phyloP scores from a whole-genome alignment of 2,113 vertebrate species.

The Urocynchramus pylzowi region DNA sequence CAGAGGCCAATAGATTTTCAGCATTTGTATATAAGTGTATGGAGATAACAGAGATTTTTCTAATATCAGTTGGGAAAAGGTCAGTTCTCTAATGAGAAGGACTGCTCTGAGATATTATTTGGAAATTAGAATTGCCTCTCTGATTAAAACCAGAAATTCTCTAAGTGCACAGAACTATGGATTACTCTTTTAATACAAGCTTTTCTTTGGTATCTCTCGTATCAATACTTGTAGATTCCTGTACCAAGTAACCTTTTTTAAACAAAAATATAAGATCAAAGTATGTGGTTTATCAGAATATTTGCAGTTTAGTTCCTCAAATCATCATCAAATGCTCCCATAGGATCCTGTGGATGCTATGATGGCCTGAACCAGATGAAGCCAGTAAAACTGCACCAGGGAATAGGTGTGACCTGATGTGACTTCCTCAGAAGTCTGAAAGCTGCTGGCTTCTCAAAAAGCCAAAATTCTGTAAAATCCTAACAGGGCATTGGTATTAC shows the following conservation, averaged over 20 bases:
- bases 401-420: neutral
- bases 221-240: neutral
- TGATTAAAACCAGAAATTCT: neutral
- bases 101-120: neutral
- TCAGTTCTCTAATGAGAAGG: neutral
- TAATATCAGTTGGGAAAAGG: neutral
- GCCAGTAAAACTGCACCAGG: neutral
- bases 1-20: neutral
- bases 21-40: neutral
- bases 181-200: neutral
- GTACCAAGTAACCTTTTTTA: neutral
- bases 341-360: neutral
- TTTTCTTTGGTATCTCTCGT: neutral
- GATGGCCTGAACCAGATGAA: neutral
- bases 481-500: accelerated
- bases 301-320: neutral
- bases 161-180: neutral
- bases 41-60: neutral
- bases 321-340: neutral
- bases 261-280: neutral
- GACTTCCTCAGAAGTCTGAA: neutral
- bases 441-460: neutral
- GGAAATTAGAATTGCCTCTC: neutral
- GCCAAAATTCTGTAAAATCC: accelerated
- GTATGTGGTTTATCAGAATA: neutral